Evolutionary conservation across 2,113 vertebrate species (phyloP).

Genomic region (Epinephelus moara): DNA sequence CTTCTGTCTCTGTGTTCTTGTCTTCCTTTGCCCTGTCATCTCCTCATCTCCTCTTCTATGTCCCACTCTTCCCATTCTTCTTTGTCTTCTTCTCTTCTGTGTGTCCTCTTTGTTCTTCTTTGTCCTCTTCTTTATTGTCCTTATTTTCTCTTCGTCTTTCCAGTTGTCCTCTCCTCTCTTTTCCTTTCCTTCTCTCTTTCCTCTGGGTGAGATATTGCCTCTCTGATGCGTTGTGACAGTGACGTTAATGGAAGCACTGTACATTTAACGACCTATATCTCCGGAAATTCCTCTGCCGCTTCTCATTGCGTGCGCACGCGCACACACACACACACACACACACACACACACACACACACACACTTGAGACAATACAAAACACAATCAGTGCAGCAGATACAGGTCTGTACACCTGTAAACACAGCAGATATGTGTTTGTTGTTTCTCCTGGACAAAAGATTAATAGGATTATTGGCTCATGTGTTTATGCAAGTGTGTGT

Average conservation of each 20-base stretch:
- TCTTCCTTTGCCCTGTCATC: background rate
- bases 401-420: constrained; percentile 42
- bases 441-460: background rate
- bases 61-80: background rate
- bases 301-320: constrained; percentile 24
- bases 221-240: constrained; percentile 77
- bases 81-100: background rate
- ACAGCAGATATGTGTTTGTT: background rate
- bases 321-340: constrained; percentile 22
- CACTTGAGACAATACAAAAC: background rate
- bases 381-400: constrained; percentile 15
- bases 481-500: background rate
- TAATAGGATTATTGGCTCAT: background rate
- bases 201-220: constrained; percentile 73
- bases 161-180: background rate
- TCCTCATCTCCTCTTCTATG: background rate
- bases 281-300: constrained; percentile 48
- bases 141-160: background rate
- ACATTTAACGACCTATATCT: constrained; percentile 71
- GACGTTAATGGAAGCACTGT: constrained; percentile 79
- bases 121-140: background rate
- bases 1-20: background rate
- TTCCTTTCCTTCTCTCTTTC: background rate
- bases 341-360: constrained; percentile 8
- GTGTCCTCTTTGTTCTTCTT: background rate